A percentile compares a stretch with the other conserved stretches of the same genome.
phyloP scores from a whole-genome alignment of 1,140 invertebrate species.

The Chrysopa pallens region DNA sequence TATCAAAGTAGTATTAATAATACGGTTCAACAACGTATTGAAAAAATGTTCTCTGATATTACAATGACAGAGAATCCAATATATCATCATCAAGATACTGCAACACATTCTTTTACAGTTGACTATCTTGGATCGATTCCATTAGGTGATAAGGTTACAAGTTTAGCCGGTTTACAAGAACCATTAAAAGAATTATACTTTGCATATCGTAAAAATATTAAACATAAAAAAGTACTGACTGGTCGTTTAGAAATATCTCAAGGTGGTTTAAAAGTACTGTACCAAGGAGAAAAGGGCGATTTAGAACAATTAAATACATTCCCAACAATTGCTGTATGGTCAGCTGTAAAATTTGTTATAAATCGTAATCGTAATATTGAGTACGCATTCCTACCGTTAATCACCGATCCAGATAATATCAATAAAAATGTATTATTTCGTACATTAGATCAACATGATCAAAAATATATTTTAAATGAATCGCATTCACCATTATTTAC shows the following conservation, averaged over 20 bases:
- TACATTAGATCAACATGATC: constrained; percentile 26
- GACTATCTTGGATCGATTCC: constrained; percentile 67
- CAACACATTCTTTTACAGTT: constrained; percentile 44
- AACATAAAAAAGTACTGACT: constrained; percentile 24
- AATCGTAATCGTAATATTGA: constrained; percentile 10
- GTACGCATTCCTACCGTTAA: constrained; percentile 68
- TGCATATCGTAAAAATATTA: constrained; percentile 31
- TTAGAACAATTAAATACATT: constrained; percentile 54
- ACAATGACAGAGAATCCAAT: constrained; percentile 36
- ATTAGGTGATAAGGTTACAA: constrained; percentile 58
- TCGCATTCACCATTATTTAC: constrained; percentile 73
- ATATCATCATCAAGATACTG: constrained; percentile 22
- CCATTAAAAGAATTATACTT: constrained; percentile 67
- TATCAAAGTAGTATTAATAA: constrained; percentile 31
- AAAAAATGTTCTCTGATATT: constrained; percentile 69
- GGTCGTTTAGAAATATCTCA: constrained; percentile 50
- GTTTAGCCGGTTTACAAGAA: constrained; percentile 60
- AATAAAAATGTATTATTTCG: constrained; percentile 50
- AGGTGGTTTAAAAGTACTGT: constrained; percentile 41
- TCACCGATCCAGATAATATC: constrained; percentile 64
- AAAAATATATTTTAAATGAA: constrained; percentile 27
- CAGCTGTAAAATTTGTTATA: constrained; percentile 59
- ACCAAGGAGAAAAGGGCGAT: constrained; percentile 31
- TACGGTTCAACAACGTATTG: constrained; percentile 65
- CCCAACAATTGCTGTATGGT: constrained; percentile 80